These are phyloP conservation scores for Pyrgilauda ruficollis DNA, from an alignment of 2,113 vertebrate genomes.

Conservation along the genomic window DNA sequence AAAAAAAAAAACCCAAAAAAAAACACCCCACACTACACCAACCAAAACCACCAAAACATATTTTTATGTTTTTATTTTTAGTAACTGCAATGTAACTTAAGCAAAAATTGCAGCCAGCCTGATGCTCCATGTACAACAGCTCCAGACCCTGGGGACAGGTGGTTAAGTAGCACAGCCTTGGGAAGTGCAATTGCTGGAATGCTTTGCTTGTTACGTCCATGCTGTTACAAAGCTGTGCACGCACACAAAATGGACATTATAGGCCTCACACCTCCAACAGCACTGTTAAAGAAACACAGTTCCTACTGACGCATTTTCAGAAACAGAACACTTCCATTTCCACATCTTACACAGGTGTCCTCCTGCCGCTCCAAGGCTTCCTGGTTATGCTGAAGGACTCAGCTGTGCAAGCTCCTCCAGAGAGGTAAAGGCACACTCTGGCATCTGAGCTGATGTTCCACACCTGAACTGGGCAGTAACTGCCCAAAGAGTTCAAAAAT, in stretches of 20 bases:
- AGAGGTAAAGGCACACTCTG: neutral
- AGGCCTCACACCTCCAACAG: neutral
- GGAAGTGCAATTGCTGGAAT: neutral
- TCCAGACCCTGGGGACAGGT: neutral
- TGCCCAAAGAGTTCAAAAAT: rapidly evolving
- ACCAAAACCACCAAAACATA: neutral
- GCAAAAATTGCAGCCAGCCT: neutral
- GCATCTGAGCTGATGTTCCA: neutral
- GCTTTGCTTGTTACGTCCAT: neutral
- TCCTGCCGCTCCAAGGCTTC: neutral
- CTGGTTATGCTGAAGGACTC: rapidly evolving
- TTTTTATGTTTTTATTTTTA: neutral
- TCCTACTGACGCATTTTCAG: neutral
- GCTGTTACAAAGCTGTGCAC: neutral
- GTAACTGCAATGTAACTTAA: neutral
- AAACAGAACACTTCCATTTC: neutral
- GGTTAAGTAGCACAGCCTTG: rapidly evolving
- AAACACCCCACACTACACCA: neutral
- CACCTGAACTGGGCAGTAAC: rapidly evolving
- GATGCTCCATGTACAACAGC: neutral
- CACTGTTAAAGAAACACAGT: neutral
- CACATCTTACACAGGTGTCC: neutral
- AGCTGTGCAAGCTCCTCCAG: neutral
- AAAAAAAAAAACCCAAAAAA: too few relatives aligned
- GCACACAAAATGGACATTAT: neutral